Evolutionary conservation across 2,797 vertebrate species (phyloP).

Genomic region (Lateolabrax maculatus): DNA sequence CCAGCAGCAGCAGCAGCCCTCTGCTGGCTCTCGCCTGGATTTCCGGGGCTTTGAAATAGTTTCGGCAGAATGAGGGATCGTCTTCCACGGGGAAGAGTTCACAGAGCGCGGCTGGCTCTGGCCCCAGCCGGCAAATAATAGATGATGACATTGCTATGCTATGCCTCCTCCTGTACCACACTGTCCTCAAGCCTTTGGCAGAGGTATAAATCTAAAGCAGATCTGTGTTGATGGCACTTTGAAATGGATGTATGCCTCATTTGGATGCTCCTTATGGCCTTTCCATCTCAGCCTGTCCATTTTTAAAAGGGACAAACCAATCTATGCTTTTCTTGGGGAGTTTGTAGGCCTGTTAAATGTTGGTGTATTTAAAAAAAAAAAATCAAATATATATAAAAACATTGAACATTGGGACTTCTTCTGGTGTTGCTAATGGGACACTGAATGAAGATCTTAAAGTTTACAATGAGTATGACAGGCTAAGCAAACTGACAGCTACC

Average conservation of each 20-base stretch:
- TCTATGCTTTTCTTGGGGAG: background rate
- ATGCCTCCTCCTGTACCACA: slow-evolving; percentile 67
- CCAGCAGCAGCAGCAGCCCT: slow-evolving; percentile 79
- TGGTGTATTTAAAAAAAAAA: background rate
- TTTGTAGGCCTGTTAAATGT: background rate
- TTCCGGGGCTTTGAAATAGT: slow-evolving; percentile 89
- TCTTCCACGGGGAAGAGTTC: slow-evolving; percentile 81
- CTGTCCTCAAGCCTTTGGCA: slow-evolving; percentile 57
- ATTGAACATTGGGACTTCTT: background rate
- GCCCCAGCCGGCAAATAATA: slow-evolving; percentile 84
- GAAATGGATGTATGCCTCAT: slow-evolving; percentile 17
- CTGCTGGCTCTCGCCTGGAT: slow-evolving; percentile 82
- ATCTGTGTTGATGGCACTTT: slow-evolving; percentile 42
- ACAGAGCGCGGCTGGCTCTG: slow-evolving; percentile 82
- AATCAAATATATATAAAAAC: too few relatives aligned
- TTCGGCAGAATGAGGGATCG: slow-evolving; percentile 80
- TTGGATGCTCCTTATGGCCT: background rate
- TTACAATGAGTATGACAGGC: background rate
- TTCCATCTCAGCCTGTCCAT: background rate
- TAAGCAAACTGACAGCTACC: slow-evolving; percentile 23
- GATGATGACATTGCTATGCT: slow-evolving; percentile 85
- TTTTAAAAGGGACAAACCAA: background rate
- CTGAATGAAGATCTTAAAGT: slow-evolving; percentile 7
- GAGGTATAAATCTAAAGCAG: slow-evolving; percentile 30
- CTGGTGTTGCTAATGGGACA: background rate